Conservation (phyloP, 2,888 invertebrate genomes). For the Drosophila paracracens region DNA sequence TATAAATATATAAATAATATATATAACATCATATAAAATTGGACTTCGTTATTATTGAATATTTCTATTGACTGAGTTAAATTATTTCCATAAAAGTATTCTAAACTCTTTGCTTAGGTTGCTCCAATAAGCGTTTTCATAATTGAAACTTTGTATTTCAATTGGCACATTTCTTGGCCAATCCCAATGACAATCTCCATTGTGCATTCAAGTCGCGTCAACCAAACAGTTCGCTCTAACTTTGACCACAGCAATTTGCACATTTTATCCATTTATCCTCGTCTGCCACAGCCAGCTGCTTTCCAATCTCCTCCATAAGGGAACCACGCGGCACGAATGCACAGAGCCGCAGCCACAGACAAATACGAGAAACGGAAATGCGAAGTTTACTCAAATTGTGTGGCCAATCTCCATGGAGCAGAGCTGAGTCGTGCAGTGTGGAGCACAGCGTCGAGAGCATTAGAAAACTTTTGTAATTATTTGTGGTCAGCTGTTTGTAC, state of each 20-base stretch:
- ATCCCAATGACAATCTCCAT: constrained; percentile 7
- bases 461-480: constrained; percentile 55
- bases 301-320: constrained; percentile 35
- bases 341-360: constrained; percentile 22
- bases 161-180: neutral
- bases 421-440: neutral
- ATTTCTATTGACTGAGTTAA: neutral
- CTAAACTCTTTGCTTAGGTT: neutral
- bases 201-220: constrained; percentile 41
- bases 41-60: neutral
- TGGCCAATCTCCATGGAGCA: constrained; percentile 48
- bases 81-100: neutral
- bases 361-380: constrained; percentile 21
- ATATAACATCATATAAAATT: neutral
- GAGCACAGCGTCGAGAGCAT: constrained; percentile 22
- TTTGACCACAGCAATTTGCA: constrained; percentile 46
- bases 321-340: constrained; percentile 15
- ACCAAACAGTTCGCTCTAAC: constrained; percentile 31
- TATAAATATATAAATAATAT: too few species aligned
- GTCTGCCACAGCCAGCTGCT: constrained; percentile 1
- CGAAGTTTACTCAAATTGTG: constrained; percentile 32
- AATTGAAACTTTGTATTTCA: constrained; percentile 25
- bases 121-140: constrained; percentile 3
- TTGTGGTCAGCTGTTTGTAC: constrained; percentile 40
- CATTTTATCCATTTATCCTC: constrained; percentile 10